A percentile compares a stretch with the other conserved stretches of the same genome.
phyloP scores from a whole-genome alignment of 2,888 invertebrate species.

The Thalpophila matura region DNA sequence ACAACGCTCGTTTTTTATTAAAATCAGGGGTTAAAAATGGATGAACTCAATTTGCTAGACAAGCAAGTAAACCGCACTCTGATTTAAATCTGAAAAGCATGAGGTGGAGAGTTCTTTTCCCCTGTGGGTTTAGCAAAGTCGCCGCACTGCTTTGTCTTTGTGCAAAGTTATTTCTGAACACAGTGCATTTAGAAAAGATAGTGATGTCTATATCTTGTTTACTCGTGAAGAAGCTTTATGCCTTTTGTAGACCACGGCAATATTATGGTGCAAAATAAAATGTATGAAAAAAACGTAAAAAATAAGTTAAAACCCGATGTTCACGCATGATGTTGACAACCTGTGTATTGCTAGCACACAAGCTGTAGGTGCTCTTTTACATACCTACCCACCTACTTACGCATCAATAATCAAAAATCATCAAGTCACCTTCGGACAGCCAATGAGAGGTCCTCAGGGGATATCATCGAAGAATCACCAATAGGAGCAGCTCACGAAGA shows the following conservation, averaged over 20 bases:
- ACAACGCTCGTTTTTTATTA: no score
- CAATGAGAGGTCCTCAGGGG: no score
- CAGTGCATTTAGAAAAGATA: slow-evolving; percentile 12
- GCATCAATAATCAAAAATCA: no score
- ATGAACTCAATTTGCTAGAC: slow-evolving; percentile 4
- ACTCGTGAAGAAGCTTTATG: background rate
- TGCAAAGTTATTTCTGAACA: slow-evolving; percentile 31
- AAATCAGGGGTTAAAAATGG: no score
- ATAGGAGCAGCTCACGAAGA: no score
- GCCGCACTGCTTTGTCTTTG: slow-evolving; percentile 38
- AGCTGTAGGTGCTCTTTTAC: no score
- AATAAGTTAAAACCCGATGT: no score
- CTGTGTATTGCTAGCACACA: no score
- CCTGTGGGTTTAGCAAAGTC: slow-evolving; percentile 31
- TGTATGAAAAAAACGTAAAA: background rate
- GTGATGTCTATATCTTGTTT: background rate
- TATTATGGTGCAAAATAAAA: background rate
- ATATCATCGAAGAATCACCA: no score
- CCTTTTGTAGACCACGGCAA: background rate
- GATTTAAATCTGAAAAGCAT: slow-evolving; percentile 18
- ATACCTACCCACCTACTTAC: no score
- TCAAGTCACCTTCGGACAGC: no score
- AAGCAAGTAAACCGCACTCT: slow-evolving; percentile 4
- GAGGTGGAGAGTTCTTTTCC: slow-evolving; percentile 32
- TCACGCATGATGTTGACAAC: no score